phyloP scores from a whole-genome alignment of 2,113 vertebrate species.

The Eulacestoma nigropectus region DNA sequence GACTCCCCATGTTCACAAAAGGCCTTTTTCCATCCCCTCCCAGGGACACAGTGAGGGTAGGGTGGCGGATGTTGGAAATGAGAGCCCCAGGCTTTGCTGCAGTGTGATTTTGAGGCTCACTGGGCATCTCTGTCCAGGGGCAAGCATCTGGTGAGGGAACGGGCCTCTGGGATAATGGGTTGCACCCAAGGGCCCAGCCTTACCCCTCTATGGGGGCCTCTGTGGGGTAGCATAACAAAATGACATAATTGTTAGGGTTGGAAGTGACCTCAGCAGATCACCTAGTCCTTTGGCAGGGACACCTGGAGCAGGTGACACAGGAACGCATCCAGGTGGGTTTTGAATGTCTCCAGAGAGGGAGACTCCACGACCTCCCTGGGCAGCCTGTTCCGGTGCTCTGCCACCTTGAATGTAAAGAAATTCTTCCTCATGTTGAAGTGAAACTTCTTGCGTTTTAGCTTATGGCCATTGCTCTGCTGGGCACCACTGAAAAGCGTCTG shows the following conservation, averaged over 20 bases:
- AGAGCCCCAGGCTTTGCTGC: not conserved
- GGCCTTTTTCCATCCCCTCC: not conserved
- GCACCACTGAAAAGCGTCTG: not conserved
- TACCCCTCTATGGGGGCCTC: not conserved
- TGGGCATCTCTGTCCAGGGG: too few species aligned
- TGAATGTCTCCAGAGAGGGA: not conserved
- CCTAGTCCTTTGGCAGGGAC: not conserved
- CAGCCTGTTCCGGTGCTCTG: not conserved
- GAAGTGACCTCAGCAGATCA: not conserved
- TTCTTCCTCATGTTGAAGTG: not conserved
- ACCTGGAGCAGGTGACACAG: not conserved
- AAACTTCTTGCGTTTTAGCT: not conserved
- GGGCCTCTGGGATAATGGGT: not conserved
- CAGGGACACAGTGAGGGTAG: fast-evolving
- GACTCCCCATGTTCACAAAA: not conserved
- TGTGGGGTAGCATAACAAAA: not conserved
- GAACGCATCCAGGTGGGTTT: not conserved
- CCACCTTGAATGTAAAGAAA: not conserved
- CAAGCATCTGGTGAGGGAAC: not conserved
- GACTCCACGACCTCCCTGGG: not conserved
- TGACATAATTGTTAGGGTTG: not conserved
- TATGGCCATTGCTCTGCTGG: not conserved
- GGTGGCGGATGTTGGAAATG: not conserved
- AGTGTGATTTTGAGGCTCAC: not conserved
- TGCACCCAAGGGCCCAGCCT: too few species aligned